These are phyloP conservation scores for Triplophysa tibetana DNA, from an alignment of 2,113 vertebrate genomes.

Conservation along the genomic window DNA sequence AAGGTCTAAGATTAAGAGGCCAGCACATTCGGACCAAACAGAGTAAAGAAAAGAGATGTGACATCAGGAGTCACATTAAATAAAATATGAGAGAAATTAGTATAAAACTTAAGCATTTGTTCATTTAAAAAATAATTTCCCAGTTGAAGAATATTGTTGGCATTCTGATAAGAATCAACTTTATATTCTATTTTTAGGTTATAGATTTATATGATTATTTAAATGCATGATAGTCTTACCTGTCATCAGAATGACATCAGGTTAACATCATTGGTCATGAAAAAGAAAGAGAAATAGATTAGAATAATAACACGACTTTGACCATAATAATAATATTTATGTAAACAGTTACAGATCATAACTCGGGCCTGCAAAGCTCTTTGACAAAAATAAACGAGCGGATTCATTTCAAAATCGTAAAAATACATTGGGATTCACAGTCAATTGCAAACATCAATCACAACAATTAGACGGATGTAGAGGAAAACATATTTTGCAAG, in stretches of 20 bases:
- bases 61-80: background rate
- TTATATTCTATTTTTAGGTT: background rate
- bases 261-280: constrained; percentile 1
- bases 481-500: background rate
- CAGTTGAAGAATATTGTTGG: background rate
- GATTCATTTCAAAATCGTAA: background rate
- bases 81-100: background rate
- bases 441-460: constrained; percentile 11
- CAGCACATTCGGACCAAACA: background rate
- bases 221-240: constrained; percentile 41
- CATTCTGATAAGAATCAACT: background rate
- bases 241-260: constrained; percentile 5
- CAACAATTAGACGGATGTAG: background rate
- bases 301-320: background rate
- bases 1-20: background rate
- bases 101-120: background rate
- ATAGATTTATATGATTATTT: background rate
- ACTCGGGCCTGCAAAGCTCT: background rate
- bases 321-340: background rate
- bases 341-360: background rate
- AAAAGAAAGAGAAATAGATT: constrained; percentile 32
- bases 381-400: background rate
- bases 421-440: background rate
- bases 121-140: background rate
- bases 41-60: background rate